Conservation (phyloP, 2,888 invertebrate species). For the Rhabditoides inermis region DNA sequence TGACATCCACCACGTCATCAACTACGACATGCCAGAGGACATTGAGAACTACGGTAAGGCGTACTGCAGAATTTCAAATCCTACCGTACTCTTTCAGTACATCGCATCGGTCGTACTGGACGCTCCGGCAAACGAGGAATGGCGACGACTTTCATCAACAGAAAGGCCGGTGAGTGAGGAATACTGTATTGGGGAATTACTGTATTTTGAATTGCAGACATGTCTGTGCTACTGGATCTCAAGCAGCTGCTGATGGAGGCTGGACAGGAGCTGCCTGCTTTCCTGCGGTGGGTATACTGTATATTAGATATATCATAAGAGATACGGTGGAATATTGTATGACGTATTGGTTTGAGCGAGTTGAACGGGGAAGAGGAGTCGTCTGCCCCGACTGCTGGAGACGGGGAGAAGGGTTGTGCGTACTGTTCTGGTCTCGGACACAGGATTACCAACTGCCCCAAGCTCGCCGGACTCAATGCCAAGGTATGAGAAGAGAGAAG, state of each 20-base stretch:
- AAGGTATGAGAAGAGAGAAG: too few relatives aligned
- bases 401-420: constrained; percentile 70
- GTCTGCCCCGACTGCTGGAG: not conserved
- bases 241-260: constrained; percentile 90
- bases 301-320: too few relatives aligned
- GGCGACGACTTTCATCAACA: constrained; percentile 91
- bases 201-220: constrained; percentile 60
- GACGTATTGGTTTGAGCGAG: too few relatives aligned
- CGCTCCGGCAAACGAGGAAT: constrained; percentile 80
- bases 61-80: not conserved
- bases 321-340: too few relatives aligned
- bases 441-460: constrained; percentile 96
- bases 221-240: constrained; percentile 83
- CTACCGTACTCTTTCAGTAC: constrained; percentile 54
- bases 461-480: constrained; percentile 89
- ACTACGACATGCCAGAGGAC: constrained; percentile 99
- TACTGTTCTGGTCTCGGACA: constrained; percentile 98
- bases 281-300: too few relatives aligned
- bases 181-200: not conserved
- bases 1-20: constrained; percentile 93
- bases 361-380: constrained; percentile 26
- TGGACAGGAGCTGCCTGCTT: constrained; percentile 83
- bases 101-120: constrained; percentile 79
- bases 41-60: constrained; percentile 87
- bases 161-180: constrained; percentile 64